Evolutionary conservation across 2,888 invertebrate species (phyloP).

Genomic region (Erebia palarica): DNA sequence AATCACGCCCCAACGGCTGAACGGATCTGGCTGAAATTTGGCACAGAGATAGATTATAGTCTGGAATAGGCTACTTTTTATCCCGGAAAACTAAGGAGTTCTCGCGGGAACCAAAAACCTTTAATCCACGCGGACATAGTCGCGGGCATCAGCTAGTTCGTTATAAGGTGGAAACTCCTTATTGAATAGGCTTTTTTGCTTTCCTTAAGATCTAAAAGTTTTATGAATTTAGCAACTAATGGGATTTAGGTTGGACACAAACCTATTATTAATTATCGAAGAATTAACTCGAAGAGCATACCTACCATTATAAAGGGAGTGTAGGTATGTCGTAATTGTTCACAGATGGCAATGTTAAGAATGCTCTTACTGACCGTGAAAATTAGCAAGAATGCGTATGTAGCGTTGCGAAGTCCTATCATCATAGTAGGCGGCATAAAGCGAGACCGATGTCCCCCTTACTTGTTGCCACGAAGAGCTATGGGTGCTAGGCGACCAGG

Average conservation of each 20-base stretch:
- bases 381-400: conserved; percentile 67
- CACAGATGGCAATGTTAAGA: conserved; percentile 2
- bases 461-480: conserved; percentile 68
- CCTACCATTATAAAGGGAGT: neutral
- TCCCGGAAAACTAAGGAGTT: no score
- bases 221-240: neutral
- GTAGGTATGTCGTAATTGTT: conserved; percentile 3
- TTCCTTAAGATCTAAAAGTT: neutral
- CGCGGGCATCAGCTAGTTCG: no score
- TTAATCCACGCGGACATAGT: no score
- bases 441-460: conserved; percentile 65
- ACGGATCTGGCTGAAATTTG: no score
- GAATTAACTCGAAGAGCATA: neutral
- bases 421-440: conserved; percentile 82
- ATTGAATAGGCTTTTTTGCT: no score
- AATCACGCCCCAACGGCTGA: no score
- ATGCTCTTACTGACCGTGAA: conserved; percentile 58
- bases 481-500: conserved; percentile 54
- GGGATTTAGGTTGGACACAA: neutral
- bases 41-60: no score
- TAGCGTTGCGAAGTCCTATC: conserved; percentile 69
- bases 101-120: no score
- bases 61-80: no score
- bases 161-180: no score
- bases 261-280: no score